Evolutionary conservation across 2,113 vertebrate species (phyloP).

Genomic region (Anolis sagrei): DNA sequence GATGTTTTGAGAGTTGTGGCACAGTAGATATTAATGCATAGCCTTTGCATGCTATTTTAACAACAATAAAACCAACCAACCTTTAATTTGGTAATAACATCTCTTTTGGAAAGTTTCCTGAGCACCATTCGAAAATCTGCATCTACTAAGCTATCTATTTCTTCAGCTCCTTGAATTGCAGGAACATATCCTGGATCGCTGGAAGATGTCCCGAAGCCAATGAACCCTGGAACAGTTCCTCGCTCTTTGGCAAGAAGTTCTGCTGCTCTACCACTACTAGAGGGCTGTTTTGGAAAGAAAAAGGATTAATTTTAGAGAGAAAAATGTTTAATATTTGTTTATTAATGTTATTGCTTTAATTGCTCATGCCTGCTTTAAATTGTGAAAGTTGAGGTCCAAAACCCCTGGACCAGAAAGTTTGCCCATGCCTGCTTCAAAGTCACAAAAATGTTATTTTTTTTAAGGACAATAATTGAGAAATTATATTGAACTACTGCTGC

Average conservation of each 20-base stretch:
- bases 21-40: not conserved
- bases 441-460: no score
- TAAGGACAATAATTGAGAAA: no score
- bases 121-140: conserved; percentile 96
- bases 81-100: conserved; percentile 93
- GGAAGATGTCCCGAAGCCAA: conserved; percentile 89
- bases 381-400: no score
- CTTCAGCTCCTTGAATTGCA: conserved; percentile 93
- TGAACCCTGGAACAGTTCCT: conserved; percentile 92
- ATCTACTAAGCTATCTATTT: conserved; percentile 95
- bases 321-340: not conserved
- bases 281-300: conserved; percentile 81
- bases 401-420: no score
- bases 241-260: conserved; percentile 92
- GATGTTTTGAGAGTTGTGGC: not conserved
- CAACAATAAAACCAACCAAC: conserved; percentile 70
- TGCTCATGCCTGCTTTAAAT: no score
- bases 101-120: conserved; percentile 94
- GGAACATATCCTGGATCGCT: conserved; percentile 92
- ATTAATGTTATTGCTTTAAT: not conserved
- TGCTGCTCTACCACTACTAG: conserved; percentile 93
- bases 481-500: no score
- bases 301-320: not conserved
- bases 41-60: not conserved
- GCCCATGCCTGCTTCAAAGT: no score